phyloP scores from a whole-genome alignment of 2,888 invertebrate genomes.

The Xanthostigma xanthostigma region DNA sequence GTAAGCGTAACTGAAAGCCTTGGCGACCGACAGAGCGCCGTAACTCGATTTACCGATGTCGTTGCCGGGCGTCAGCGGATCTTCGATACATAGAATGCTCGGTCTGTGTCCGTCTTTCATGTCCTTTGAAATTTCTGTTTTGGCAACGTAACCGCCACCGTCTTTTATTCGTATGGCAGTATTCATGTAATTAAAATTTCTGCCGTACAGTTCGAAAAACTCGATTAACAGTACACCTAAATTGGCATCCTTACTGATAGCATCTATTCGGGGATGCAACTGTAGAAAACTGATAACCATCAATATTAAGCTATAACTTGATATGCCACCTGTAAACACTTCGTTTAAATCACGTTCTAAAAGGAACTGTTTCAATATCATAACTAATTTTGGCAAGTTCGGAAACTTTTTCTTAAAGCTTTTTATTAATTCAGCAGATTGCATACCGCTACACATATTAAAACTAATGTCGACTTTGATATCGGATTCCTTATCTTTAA shows the following conservation, averaged over 20 bases:
- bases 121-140: slow-evolving; percentile 83
- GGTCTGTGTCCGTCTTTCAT: slow-evolving; percentile 91
- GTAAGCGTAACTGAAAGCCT: slow-evolving; percentile 95
- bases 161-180: slow-evolving; percentile 88
- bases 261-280: slow-evolving; percentile 75
- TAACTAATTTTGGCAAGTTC: slow-evolving; percentile 81
- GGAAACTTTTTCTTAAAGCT: slow-evolving; percentile 80
- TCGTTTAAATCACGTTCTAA: slow-evolving; percentile 96
- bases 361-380: slow-evolving; percentile 97
- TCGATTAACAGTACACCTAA: slow-evolving; percentile 89
- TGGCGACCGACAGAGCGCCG: slow-evolving; percentile 67
- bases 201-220: slow-evolving; percentile 94
- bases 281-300: slow-evolving; percentile 97
- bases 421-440: slow-evolving; percentile 91
- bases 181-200: slow-evolving; percentile 90
- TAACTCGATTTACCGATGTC: slow-evolving; percentile 97
- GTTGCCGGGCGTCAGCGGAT: slow-evolving; percentile 90
- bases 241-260: slow-evolving; percentile 50
- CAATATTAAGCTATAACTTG: slow-evolving; percentile 94
- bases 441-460: slow-evolving; percentile 96
- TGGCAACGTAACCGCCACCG: slow-evolving; percentile 85
- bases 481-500: slow-evolving; percentile 72
- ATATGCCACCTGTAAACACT: slow-evolving; percentile 98
- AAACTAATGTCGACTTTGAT: slow-evolving; percentile 98
- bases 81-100: slow-evolving; percentile 91